Percentiles rank a stretch among this genome's conserved stretches.
phyloP scores from a whole-genome alignment of 2,888 invertebrate species.

The Chrysolina americana region DNA sequence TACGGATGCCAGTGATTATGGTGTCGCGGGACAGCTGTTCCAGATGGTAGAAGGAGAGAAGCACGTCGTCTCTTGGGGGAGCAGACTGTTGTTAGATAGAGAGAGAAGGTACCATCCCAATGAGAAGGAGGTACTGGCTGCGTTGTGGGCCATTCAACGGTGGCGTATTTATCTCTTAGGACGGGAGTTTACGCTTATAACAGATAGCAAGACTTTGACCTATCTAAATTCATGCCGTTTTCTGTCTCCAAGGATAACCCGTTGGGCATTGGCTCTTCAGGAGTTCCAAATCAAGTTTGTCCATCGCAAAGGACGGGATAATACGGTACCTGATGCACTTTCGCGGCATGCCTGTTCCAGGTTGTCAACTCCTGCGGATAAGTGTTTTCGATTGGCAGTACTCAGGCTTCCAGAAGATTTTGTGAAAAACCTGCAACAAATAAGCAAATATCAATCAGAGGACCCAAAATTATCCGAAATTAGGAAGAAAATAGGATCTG shows the following conservation, averaged over 20 bases:
- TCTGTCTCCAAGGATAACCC: not conserved
- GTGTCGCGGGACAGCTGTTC: too few species aligned
- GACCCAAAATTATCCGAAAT: not conserved
- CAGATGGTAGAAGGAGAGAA: too few species aligned
- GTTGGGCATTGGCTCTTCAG: constrained; percentile 1
- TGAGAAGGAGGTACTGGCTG: not conserved
- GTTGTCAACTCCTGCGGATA: too few species aligned
- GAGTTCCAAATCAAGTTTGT: not conserved
- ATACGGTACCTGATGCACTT: not conserved
- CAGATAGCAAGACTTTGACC: not conserved
- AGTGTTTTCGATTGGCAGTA: not conserved
- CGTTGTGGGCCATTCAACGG: not conserved
- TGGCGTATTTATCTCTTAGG: not conserved
- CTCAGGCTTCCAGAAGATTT: not conserved
- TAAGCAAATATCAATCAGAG: not conserved
- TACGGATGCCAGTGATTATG: too few species aligned
- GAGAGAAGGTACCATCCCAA: not conserved
- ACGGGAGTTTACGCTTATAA: not conserved
- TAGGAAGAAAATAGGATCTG: not conserved
- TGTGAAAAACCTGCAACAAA: not conserved
- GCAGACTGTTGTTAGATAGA: not conserved
- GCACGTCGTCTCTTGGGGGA: not conserved
- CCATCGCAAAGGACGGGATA: not conserved
- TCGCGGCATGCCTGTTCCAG: not conserved
- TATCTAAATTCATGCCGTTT: not conserved